Base-by-base conservation (phyloP, 2,113 vertebrate species). In the Tupaia chinensis region DNA sequence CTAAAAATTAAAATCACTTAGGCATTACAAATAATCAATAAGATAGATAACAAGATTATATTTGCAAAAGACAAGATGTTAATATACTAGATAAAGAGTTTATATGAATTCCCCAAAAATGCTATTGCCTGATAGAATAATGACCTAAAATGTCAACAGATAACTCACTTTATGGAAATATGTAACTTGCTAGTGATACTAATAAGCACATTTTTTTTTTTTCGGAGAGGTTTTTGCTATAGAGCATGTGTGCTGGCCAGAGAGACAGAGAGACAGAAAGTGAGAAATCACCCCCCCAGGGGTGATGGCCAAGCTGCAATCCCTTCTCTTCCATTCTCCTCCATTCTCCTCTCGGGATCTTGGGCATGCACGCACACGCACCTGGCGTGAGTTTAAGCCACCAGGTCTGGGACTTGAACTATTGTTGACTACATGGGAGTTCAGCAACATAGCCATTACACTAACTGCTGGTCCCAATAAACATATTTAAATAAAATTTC, bases 111-210 rank as follows among this genome's bases (percentile, higher is more conserved):
- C 44, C 32, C 32, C 58, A 19, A 89, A 95, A 56, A 73, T 82
- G 82, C 1, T 76, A 84, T 32, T 44, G n/a, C 15, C 15, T 60
- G 29, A 8, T 58, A 80, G 61, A 93, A 80, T 22, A 60, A 56
- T 29, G 32, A 25, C 3, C 63, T 78, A 95, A 92, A 95, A 70
- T 69, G 66, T 22, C 61, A 95, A 66, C n/a, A 94, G 8, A 69
- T 69, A 60, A 69, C 86, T 85, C 27, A 69, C 17, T 66, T 19
- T 69, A 32, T 32, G 66, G 29, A 93, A 82, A 79, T 34, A 81
- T 5, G 53, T 29, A 89, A 83, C 9, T 23, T 79, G 1, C 12
- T 72, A 87, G 29, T 53, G 66, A 61, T 84, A 83, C 13, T 72
- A 74, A 76, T 68, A 83, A 94, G 60, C 0, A 13, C 29, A 32